These are phyloP conservation scores for Watsonalla binaria DNA, from an alignment of 2,888 invertebrate species.

Conservation along the genomic window DNA sequence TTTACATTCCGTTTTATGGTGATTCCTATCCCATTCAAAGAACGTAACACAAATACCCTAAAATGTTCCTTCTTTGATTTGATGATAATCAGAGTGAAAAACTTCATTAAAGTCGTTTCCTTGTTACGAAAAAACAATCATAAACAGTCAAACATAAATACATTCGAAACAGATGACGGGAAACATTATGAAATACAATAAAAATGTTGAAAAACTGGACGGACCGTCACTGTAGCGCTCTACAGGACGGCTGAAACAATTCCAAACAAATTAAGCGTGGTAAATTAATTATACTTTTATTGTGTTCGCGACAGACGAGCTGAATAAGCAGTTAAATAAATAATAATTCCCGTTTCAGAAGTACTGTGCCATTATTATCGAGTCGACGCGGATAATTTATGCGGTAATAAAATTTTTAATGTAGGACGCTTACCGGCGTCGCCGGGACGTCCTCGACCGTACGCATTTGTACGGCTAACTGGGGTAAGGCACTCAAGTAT, in stretches of 20 bases:
- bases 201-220: not conserved
- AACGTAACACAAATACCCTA: not conserved
- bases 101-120: not conserved
- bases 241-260: not conserved
- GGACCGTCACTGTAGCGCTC: not conserved
- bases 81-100: not conserved
- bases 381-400: conserved; percentile 22
- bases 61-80: not conserved
- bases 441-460: no score
- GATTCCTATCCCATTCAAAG: no score
- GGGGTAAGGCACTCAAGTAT: no score
- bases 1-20: no score
- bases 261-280: not conserved
- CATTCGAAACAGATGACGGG: not conserved
- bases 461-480: no score
- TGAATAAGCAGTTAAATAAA: conserved; percentile 20
- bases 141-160: not conserved
- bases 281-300: conserved; percentile 1
- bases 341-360: conserved; percentile 25
- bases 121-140: not conserved
- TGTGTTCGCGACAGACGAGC: conserved; percentile 6
- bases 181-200: not conserved
- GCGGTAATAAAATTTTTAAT: conserved; percentile 20
- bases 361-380: conserved; percentile 21
- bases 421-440: conserved; percentile 3